Conservation (phyloP, 2,113 vertebrate species). For the Ailurus styani region DNA sequence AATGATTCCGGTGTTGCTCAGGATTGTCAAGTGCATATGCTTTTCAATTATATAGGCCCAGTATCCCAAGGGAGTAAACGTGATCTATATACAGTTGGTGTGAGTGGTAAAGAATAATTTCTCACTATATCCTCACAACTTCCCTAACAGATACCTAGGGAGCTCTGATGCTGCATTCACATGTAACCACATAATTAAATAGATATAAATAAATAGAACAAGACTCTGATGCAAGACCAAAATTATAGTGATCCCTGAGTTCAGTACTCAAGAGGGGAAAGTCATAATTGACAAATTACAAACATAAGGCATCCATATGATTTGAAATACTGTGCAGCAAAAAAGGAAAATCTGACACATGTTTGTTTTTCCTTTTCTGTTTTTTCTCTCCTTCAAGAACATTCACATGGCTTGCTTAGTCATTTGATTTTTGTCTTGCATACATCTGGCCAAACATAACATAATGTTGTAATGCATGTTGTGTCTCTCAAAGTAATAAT, state of each 20-base stretch:
- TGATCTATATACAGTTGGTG: neutral
- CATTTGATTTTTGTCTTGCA: conserved; percentile 43
- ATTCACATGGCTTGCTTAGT: neutral
- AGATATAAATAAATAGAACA: neutral
- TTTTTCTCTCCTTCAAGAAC: conserved; percentile 32
- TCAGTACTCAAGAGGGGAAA: neutral
- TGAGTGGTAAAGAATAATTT: neutral
- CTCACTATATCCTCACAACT: neutral
- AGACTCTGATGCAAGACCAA: neutral
- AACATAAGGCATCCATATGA: conserved; percentile 27
- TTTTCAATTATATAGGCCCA: neutral
- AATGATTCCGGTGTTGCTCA: neutral
- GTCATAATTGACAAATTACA: neutral
- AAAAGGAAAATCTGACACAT: conserved; percentile 32
- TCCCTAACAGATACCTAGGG: neutral
- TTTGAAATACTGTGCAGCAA: neutral
- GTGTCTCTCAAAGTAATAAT: conserved; percentile 39
- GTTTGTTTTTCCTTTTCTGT: neutral
- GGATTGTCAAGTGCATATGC: neutral
- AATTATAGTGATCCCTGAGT: neutral
- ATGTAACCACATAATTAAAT: neutral
- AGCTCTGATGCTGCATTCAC: neutral
- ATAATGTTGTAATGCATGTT: conserved; percentile 47
- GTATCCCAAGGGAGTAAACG: neutral
- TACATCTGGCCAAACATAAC: conserved; percentile 43